Evolutionary conservation across 2,797 vertebrate genomes (phyloP), one percentile per base, ranked within the genome.

Genomic region (Petrocephalus sullivani): DNA sequence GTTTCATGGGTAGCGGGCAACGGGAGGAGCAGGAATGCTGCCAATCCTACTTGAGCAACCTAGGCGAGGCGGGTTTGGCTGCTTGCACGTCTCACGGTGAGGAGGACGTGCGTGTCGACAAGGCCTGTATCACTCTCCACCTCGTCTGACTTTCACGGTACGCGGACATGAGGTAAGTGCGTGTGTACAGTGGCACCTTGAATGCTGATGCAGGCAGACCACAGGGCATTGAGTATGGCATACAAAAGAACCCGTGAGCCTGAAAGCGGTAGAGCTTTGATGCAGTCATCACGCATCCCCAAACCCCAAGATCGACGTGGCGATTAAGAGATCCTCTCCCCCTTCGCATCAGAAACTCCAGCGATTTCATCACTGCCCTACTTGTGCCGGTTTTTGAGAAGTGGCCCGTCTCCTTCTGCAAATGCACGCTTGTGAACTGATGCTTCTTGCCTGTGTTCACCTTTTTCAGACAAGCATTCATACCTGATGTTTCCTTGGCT

Each of bases 201-300:
- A 86, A 58, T 41, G 51, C 51, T 84, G 51, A 84, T 84, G 81
- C 21, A 23, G 56, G 33, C 33, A 60, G 53, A 86, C 54, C 64
- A 23, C 53, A 53, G 33, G n/a, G 10, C 85, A 88, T 85, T 89
- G 78, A 90, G 86, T 81, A 10, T 10, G 37, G 23, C n/a, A n/a
- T 71, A 49, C 83, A 33, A 86, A 81, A 87, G 56, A 83, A 57
- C 19, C 49, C 89, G 71, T 86, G 64, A 88, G 87, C 71, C 88
- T 53, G 53, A 88, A 89, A 88, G 86, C n/a, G 51, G 54, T 84
- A 85, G 10, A 81, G 64, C 53, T 88, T 84, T 60, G 88, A 88
- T 33, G 41, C 14, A 82, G 84, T 78, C 78, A 83, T 86, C 58
- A 85, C 37, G 81, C 46, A 58, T 85, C 28, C 60, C 82, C 60